Percentiles rank a stretch among this genome's conserved stretches.
phyloP scores from a whole-genome alignment of 2,888 invertebrate genomes.

The Abrostola triplasia region DNA sequence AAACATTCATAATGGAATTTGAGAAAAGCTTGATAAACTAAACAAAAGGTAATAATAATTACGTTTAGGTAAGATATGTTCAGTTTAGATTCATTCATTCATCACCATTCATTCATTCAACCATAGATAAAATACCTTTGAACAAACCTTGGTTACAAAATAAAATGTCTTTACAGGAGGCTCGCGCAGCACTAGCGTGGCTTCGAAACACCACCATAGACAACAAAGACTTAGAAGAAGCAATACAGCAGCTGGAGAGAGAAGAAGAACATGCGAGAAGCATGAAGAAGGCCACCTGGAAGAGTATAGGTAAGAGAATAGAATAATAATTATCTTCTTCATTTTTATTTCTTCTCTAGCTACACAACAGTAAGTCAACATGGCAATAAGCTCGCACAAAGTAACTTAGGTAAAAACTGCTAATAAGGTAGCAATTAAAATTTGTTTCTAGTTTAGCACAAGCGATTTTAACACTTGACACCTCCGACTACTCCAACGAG shows the following conservation, averaged over 20 bases:
- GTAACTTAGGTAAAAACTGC: too few species aligned
- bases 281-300: constrained; percentile 79
- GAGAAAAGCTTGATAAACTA: neutral
- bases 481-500: too few species aligned
- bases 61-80: too few species aligned
- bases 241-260: constrained; percentile 75
- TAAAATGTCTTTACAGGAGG: constrained; percentile 70
- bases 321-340: neutral
- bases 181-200: constrained; percentile 78
- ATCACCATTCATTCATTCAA: too few species aligned
- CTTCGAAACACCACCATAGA: constrained; percentile 76
- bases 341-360: neutral
- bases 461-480: too few species aligned
- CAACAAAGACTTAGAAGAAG: constrained; percentile 78
- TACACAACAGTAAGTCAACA: too few species aligned
- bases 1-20: too few species aligned
- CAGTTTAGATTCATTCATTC: too few species aligned
- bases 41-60: neutral
- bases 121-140: neutral
- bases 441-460: too few species aligned
- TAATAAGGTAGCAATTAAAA: too few species aligned
- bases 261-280: constrained; percentile 77
- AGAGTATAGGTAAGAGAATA: constrained; percentile 72
- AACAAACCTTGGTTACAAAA: neutral
- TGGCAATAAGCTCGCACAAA: too few species aligned